Evolutionary conservation across 2,113 vertebrate species (phyloP).

Genomic region (Agelaius tricolor): DNA sequence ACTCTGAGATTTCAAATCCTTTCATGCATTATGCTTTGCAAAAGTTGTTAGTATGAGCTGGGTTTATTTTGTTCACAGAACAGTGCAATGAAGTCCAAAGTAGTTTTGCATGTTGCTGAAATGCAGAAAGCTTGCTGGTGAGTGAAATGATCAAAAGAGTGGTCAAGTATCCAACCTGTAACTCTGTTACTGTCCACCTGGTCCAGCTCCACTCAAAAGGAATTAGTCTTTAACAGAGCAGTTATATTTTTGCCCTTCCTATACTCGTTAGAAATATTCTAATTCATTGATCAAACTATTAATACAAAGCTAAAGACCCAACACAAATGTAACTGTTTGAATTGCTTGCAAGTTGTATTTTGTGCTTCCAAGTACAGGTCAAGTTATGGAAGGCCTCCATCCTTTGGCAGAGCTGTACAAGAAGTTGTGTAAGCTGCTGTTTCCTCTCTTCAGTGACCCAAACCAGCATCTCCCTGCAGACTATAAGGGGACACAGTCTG

Average conservation of each 20-base stretch:
- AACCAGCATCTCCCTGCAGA: not conserved
- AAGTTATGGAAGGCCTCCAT: not conserved
- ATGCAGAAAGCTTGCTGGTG: not conserved
- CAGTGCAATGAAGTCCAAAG: not conserved
- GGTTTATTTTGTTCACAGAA: not conserved
- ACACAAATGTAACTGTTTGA: not conserved
- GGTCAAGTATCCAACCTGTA: not conserved
- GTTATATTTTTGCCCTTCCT: not conserved
- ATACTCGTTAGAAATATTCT: not conserved
- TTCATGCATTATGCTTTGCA: not conserved
- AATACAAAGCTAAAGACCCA: not conserved
- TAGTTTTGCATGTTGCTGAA: not conserved
- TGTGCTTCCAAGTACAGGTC: not conserved
- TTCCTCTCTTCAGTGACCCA: not conserved
- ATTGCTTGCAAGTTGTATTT: not conserved
- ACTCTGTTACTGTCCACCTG: not conserved
- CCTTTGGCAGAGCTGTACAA: not conserved
- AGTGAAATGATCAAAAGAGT: not conserved
- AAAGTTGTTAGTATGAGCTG: not conserved
- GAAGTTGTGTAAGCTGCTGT: not conserved
- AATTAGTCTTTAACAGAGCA: not conserved
- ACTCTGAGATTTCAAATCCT: not conserved
- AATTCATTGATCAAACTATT: not conserved
- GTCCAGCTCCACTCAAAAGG: not conserved
- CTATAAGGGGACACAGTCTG: not conserved